A percentile compares a stretch with the other conserved stretches of the same genome.
Conservation (phyloP, 2,888 invertebrate species). For the Nomada goodeniana region DNA sequence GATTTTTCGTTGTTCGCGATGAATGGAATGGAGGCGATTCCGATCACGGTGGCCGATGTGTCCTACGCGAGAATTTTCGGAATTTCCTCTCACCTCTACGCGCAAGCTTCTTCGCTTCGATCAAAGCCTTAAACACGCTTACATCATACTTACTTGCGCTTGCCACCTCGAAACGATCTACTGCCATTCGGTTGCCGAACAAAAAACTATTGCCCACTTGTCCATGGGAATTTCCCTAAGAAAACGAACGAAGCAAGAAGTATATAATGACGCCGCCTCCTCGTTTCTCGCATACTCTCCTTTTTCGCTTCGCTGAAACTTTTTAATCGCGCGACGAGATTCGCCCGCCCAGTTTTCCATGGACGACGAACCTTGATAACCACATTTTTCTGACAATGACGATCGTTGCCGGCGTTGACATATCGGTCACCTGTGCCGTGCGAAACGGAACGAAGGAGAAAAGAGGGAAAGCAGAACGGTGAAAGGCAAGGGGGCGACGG, state of each 20-base stretch:
- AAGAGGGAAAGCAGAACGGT: neutral
- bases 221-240: slow-evolving; percentile 3
- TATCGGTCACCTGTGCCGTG: slow-evolving; percentile 5
- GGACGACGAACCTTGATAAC: neutral
- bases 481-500: neutral
- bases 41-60: slow-evolving; percentile 11
- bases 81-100: slow-evolving; percentile 56
- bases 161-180: slow-evolving; percentile 42
- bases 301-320: neutral
- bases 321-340: neutral
- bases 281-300: neutral
- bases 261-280: neutral
- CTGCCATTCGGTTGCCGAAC: slow-evolving; percentile 24
- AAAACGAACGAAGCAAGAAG: slow-evolving; percentile 7
- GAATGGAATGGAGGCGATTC: neutral
- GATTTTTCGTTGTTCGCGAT: neutral
- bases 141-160: slow-evolving; percentile 47
- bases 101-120: slow-evolving; percentile 63
- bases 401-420: slow-evolving; percentile 10
- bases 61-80: slow-evolving; percentile 13
- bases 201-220: neutral
- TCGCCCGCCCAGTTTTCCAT: neutral
- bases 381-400: neutral
- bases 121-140: slow-evolving; percentile 63
- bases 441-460: neutral